These are phyloP conservation scores for Uropetala carovei DNA, from an alignment of 2,888 invertebrate genomes.

Conservation along the genomic window DNA sequence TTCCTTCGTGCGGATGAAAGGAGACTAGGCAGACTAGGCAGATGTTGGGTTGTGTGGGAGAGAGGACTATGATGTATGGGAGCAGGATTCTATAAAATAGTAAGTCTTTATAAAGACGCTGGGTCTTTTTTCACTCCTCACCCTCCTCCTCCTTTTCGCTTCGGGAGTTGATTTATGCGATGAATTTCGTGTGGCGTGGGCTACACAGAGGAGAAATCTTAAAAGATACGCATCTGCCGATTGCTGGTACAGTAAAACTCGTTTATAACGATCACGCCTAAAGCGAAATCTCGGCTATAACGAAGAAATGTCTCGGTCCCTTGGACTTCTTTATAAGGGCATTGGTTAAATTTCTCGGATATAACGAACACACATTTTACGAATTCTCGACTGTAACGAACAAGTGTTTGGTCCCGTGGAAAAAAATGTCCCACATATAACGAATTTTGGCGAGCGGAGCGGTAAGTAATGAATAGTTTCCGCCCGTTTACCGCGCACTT, in stretches of 20 bases:
- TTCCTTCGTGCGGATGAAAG: slow-evolving; percentile 24
- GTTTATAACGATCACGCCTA: no score
- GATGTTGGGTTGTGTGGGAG: background rate
- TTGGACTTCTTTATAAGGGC: no score
- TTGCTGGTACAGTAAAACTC: background rate
- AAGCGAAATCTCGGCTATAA: no score
- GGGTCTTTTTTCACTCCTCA: background rate
- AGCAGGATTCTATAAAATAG: slow-evolving; percentile 21
- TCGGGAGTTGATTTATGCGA: slow-evolving; percentile 12
- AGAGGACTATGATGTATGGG: slow-evolving; percentile 34
- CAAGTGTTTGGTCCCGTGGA: no score
- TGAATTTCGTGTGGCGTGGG: background rate
- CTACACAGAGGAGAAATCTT: background rate
- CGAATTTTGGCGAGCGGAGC: no score
- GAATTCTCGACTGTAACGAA: no score
- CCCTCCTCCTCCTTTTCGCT: background rate
- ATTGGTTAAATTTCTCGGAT: no score
- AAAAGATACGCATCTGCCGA: background rate
- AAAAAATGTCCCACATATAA: no score
- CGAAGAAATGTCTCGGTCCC: no score
- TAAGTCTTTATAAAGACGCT: slow-evolving; percentile 10
- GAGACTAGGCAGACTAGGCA: slow-evolving; percentile 26
- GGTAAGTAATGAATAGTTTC: no score
- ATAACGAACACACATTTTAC: no score
- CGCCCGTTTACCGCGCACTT: no score